Conservation (phyloP, 2,797 vertebrate genomes). For the Aratinga solstitialis region DNA sequence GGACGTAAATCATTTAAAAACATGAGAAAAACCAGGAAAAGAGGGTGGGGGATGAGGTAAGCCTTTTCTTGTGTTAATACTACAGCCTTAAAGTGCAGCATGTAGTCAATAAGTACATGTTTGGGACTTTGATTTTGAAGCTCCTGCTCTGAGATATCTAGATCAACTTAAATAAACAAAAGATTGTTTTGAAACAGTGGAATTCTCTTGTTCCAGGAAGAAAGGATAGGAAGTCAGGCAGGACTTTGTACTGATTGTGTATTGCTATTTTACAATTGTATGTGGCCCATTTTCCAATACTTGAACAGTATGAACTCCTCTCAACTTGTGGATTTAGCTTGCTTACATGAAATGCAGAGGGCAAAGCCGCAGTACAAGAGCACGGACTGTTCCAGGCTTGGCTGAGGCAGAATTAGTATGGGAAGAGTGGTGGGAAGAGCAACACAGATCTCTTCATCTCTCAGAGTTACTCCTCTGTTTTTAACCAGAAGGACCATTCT, state of each 20-base stretch:
- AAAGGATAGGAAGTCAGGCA: background rate
- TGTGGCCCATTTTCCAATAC: background rate
- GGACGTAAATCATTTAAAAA: background rate
- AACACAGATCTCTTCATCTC: background rate
- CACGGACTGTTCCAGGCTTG: background rate
- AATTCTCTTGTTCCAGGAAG: background rate
- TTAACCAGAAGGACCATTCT: slow-evolving; percentile 16
- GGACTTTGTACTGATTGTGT: background rate
- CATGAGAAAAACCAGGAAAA: background rate
- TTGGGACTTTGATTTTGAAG: background rate
- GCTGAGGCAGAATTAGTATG: background rate
- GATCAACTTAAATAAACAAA: background rate
- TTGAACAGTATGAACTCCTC: background rate
- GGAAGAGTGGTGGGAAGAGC: background rate
- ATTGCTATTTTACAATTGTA: background rate
- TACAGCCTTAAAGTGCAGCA: background rate
- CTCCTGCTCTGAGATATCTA: background rate
- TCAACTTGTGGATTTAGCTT: background rate
- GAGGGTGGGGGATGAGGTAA: background rate
- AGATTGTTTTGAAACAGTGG: background rate
- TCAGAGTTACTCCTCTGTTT: background rate
- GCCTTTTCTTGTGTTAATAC: background rate
- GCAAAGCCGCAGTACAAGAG: background rate
- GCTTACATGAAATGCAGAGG: background rate
- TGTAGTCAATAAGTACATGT: background rate